A percentile compares a stretch with the other conserved stretches of the same genome.
Conservation (phyloP, 2,113 vertebrate species). For the Alces alces region DNA sequence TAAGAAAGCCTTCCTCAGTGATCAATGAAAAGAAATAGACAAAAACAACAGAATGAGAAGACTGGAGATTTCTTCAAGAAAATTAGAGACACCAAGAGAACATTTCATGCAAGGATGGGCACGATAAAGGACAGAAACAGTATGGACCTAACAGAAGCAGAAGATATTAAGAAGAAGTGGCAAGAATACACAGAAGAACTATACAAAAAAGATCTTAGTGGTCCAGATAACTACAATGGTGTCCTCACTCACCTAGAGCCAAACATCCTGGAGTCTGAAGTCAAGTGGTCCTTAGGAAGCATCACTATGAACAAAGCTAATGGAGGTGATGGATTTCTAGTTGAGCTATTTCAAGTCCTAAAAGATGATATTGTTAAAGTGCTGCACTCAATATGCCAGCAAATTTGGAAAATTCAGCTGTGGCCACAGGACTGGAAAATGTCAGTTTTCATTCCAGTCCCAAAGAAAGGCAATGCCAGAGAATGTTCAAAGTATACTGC, state of each 20-base stretch:
- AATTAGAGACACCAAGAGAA: neutral
- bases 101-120: neutral
- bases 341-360: neutral
- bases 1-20: neutral
- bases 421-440: neutral
- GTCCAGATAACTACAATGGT: neutral
- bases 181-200: neutral
- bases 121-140: neutral
- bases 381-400: neutral
- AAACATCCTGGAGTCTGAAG: neutral
- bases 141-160: neutral
- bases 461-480: neutral
- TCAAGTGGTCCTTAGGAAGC: neutral
- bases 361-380: neutral
- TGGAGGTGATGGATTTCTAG: neutral
- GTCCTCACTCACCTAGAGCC: neutral
- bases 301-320: neutral
- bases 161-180: neutral
- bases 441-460: neutral
- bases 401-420: neutral
- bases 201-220: neutral
- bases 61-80: neutral
- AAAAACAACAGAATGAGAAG: neutral
- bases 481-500: neutral
- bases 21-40: neutral